A percentile compares a stretch with the other conserved stretches of the same genome.
These are phyloP conservation scores for Dolichallabes microphthalmus DNA, from an alignment of 2,113 vertebrate species.

Conservation along the genomic window DNA sequence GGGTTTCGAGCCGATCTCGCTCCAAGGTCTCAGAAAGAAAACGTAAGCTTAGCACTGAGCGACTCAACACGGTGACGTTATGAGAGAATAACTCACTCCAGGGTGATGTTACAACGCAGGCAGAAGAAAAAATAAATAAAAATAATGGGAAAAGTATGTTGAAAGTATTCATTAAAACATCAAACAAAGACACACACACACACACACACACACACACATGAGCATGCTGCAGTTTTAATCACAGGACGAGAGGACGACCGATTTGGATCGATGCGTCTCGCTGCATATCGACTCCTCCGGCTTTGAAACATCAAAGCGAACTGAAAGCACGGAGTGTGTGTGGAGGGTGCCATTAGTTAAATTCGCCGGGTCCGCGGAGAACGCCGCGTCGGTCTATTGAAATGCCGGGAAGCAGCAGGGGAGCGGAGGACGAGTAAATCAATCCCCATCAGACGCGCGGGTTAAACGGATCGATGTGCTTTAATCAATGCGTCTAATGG, in stretches of 20 bases:
- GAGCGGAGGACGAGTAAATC: slow-evolving; percentile 16
- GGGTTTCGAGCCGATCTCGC: not conserved
- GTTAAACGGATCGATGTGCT: slow-evolving; percentile 23
- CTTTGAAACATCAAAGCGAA: slow-evolving; percentile 29
- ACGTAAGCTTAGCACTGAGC: not conserved
- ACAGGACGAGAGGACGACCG: slow-evolving; percentile 1
- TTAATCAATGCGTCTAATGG: slow-evolving; percentile 16
- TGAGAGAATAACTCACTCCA: not conserved
- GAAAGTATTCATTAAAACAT: slow-evolving; percentile 1
- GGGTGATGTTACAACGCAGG: not conserved
- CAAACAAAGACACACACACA: not conserved
- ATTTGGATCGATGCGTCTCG: slow-evolving; percentile 4
- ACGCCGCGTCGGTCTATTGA: not conserved
- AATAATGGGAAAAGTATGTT: not conserved
- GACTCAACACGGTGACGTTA: no score
- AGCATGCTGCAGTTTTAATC: not conserved
- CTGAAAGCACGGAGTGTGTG: slow-evolving; percentile 12
- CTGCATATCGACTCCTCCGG: slow-evolving; percentile 22
- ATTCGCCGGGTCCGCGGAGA: not conserved
- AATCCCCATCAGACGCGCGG: slow-evolving; percentile 20
- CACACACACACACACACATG: slow-evolving; percentile 1
- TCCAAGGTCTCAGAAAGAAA: not conserved
- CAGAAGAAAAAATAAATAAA: not conserved
- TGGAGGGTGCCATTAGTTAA: slow-evolving; percentile 18
- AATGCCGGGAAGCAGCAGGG: slow-evolving; percentile 12